A percentile compares a stretch with the other conserved stretches of the same genome.
Conservation (phyloP, 2,888 invertebrate genomes). For the Agrotis segetum region DNA sequence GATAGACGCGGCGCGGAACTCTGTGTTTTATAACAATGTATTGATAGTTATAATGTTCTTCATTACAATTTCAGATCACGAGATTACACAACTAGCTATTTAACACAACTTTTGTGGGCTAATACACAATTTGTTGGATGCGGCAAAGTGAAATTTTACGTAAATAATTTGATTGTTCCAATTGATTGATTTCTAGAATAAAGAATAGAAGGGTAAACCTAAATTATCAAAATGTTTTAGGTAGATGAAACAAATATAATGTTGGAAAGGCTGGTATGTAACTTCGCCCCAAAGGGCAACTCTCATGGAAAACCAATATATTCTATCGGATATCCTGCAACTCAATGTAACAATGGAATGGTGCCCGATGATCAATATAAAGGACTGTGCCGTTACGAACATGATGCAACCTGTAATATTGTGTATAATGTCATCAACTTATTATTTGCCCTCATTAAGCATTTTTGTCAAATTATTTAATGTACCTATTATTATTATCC, state of each 20-base stretch:
- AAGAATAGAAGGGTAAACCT: conserved; percentile 5
- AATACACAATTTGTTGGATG: conserved; percentile 83
- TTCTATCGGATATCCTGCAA: conserved; percentile 80
- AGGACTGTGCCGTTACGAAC: conserved; percentile 73
- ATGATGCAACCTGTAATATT: conserved; percentile 48
- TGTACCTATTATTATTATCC: too few species aligned
- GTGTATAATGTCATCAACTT: conserved; percentile 5
- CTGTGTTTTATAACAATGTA: too few species aligned
- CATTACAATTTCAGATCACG: conserved; percentile 71
- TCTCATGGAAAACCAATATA: conserved; percentile 80
- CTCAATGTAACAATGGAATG: conserved; percentile 77
- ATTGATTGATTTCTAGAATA: neutral
- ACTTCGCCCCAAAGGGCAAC: conserved; percentile 85
- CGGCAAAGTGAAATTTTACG: conserved; percentile 83
- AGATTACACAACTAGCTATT: conserved; percentile 75
- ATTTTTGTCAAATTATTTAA: neutral
- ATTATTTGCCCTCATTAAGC: neutral
- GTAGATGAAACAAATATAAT: conserved; percentile 66
- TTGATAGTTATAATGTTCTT: conserved; percentile 8
- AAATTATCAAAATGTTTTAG: conserved; percentile 64
- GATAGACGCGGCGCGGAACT: too few species aligned
- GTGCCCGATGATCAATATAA: conserved; percentile 69
- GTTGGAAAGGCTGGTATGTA: conserved; percentile 83
- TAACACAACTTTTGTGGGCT: conserved; percentile 87
- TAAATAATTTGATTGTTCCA: conserved; percentile 65